phyloP scores from a whole-genome alignment of 2,888 invertebrate species.

The Tetramorium bicarinatum region DNA sequence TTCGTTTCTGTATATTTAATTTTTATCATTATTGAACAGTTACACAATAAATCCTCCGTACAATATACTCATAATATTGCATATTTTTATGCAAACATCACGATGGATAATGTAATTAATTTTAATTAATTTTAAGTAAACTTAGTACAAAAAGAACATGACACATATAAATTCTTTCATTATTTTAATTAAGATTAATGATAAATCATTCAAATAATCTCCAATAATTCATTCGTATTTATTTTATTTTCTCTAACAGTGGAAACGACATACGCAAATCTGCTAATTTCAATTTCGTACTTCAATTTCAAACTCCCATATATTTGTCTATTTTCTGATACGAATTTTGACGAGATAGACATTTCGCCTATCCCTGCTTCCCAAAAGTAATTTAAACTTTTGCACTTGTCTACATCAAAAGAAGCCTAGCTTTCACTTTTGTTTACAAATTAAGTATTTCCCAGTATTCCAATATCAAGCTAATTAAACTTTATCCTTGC shows the following conservation, averaged over 20 bases:
- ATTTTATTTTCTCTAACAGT: neutral
- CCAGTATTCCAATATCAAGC: neutral
- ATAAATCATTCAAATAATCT: neutral
- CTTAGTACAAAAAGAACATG: neutral
- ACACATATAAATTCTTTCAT: neutral
- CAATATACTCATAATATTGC: neutral
- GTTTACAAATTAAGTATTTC: conserved; percentile 4
- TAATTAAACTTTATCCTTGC: neutral
- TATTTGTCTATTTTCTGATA: neutral
- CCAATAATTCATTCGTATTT: neutral
- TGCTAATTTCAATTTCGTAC: conserved; percentile 12
- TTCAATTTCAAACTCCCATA: conserved; percentile 10
- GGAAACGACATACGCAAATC: neutral
- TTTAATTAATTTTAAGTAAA: conserved; percentile 3
- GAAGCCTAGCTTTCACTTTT: neutral
- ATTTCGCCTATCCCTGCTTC: neutral
- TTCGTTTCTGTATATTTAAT: neutral
- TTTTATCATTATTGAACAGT: neutral
- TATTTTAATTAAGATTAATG: conserved; percentile 18
- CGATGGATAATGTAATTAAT: neutral
- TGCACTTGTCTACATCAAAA: neutral
- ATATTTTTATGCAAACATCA: neutral
- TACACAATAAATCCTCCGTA: neutral
- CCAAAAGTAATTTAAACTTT: conserved; percentile 41
- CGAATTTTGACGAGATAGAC: conserved; percentile 25